These are phyloP conservation scores for Uloborus plumipes DNA, from an alignment of 2,888 invertebrate genomes.

Conservation along the genomic window DNA sequence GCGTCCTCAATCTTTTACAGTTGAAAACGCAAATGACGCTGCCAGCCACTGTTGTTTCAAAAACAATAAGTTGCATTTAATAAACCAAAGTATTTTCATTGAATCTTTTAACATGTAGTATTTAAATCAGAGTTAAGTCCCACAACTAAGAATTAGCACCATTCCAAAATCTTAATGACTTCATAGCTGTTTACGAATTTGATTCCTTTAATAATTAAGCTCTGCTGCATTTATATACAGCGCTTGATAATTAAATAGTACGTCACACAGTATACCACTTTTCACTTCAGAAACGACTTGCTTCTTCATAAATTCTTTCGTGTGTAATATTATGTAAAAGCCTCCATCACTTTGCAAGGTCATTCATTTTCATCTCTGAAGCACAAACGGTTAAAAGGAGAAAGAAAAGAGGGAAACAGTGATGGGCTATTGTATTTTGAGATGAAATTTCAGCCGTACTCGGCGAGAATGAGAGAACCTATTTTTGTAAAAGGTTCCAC, in stretches of 20 bases:
- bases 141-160: background rate
- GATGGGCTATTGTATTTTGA: conserved; percentile 19
- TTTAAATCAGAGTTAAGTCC: too few species aligned
- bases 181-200: background rate
- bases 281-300: background rate
- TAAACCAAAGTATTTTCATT: too few species aligned
- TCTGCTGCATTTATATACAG: too few species aligned
- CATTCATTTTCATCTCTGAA: conserved; percentile 46
- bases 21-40: too few species aligned
- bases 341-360: conserved; percentile 12
- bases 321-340: conserved; percentile 24
- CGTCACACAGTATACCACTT: background rate
- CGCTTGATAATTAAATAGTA: background rate
- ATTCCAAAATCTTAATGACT: background rate
- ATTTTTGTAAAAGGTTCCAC: conserved; percentile 13
- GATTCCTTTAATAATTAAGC: too few species aligned
- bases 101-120: too few species aligned
- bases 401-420: conserved; percentile 19
- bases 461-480: conserved; percentile 13
- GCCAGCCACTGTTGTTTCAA: too few species aligned
- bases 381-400: conserved; percentile 8
- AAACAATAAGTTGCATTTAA: too few species aligned
- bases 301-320: conserved; percentile 6
- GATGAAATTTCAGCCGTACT: conserved; percentile 2
- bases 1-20: too few species aligned